Base-by-base conservation (phyloP, 37 sponge, comb jelly and placozoan species). In the Beroe ovata region DNA sequence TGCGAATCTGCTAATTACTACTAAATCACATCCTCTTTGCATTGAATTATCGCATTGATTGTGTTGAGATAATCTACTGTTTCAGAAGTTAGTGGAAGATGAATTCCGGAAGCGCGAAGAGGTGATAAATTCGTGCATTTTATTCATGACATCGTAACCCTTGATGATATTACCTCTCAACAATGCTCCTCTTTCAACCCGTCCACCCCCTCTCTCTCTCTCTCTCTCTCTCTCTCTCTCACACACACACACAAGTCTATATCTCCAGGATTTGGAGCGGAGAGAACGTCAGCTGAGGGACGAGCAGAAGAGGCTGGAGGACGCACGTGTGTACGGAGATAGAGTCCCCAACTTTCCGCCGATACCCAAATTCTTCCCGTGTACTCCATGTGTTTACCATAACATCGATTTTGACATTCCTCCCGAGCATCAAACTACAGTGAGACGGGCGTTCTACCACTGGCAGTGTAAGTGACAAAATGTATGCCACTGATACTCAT, bases 371-470 rank as follows among this genome's bases (percentile, higher is more conserved):
- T 77, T 77, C 38, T 77, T 77, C 84, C 84, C 84, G 28, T 77
- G 84, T 41, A 42, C 84, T 2, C 84, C 84, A 8, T 77, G 84
- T 20, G 84, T 77, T 20, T 77, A 77, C 33, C 84, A 77, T 29
- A 77, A 77, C 84, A 77, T 77, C 25, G 84, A 77, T 29, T 77
- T 77, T 42, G 84, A 77, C 54, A 77, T 77, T 25, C 38, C 84
- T 77, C 84, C 84, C 22, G 84, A 77, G 54, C 84, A 77, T 25
- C 84, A 77, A 20, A 19, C 33, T 23, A 41, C n/a, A 16, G 84
- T 77, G 2, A 39, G 47, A 23, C n/a, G 84, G 41, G 41, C 11
- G 54, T 77, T 77, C 84, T 77, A 77, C 47, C 84, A 77, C 38
- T 77, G 84, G 84, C 84, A 77, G 54, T 77, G 84, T 77, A 40